Evolutionary conservation across 2,113 vertebrate species (phyloP).

Genomic region (Grantiella picta): DNA sequence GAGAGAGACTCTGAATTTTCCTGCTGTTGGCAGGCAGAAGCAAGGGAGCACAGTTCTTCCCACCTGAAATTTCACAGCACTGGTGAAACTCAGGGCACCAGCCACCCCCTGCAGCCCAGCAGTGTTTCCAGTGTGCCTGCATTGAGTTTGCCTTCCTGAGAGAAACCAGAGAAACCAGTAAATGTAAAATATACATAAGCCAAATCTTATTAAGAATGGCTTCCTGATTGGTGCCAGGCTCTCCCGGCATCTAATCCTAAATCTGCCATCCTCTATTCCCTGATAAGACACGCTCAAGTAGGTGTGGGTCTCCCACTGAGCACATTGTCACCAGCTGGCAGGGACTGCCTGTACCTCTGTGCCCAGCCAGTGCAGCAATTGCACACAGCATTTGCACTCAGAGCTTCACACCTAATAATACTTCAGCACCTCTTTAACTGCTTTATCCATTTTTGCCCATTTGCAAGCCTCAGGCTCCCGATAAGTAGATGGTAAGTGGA

Average conservation of each 20-base stretch:
- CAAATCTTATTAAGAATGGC: background rate
- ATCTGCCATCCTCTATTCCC: background rate
- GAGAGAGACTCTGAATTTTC: background rate
- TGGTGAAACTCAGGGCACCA: background rate
- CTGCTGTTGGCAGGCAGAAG: background rate
- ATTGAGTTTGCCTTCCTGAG: background rate
- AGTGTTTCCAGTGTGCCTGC: background rate
- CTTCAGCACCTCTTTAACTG: conserved; percentile 7
- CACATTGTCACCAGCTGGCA: background rate
- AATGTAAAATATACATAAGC: background rate
- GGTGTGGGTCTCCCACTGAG: background rate
- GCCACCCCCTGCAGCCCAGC: rapidly evolving
- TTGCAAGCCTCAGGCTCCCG: background rate
- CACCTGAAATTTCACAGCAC: background rate
- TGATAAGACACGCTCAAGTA: rapidly evolving
- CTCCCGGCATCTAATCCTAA: background rate
- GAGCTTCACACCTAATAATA: background rate
- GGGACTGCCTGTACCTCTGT: background rate
- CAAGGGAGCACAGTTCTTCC: background rate
- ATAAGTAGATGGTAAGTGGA: conserved; percentile 10
- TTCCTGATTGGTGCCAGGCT: background rate
- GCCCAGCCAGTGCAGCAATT: background rate
- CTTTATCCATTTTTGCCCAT: conserved; percentile 23
- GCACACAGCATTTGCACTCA: background rate
- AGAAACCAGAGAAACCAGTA: background rate